phyloP scores from a whole-genome alignment of 2,797 vertebrate genomes.

The Acomys russatus region DNA sequence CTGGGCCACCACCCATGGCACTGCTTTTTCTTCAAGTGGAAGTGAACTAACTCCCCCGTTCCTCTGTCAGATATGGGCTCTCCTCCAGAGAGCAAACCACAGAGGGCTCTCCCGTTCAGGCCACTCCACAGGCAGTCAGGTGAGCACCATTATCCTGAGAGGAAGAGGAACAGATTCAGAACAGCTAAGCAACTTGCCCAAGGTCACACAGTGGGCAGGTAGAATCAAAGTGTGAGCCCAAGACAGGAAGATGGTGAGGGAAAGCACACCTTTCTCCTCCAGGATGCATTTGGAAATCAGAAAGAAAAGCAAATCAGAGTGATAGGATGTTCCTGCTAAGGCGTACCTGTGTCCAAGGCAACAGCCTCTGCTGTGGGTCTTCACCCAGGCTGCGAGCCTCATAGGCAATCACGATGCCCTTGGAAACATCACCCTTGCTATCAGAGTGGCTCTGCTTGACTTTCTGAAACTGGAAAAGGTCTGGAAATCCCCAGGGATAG shows the following conservation, averaged over 20 bases:
- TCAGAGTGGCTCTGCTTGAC: constrained; percentile 38
- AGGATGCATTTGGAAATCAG: background rate
- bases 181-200: constrained; percentile 23
- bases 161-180: constrained; percentile 38
- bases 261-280: background rate
- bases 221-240: background rate
- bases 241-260: background rate
- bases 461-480: constrained; percentile 40
- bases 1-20: background rate
- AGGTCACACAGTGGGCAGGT: constrained; percentile 11
- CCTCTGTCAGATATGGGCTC: background rate
- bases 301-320: background rate
- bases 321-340: background rate
- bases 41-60: background rate
- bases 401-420: background rate
- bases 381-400: background rate
- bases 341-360: background rate
- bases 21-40: background rate
- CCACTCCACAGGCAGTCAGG: background rate
- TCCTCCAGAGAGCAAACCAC: background rate
- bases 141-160: background rate
- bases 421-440: constrained; percentile 4
- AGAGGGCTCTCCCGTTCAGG: background rate
- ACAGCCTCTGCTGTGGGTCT: constrained; percentile 3
- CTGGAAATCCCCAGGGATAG: background rate